phyloP scores from a whole-genome alignment of 1,140 invertebrate species.

The Macrosteles quadrilineatus region DNA sequence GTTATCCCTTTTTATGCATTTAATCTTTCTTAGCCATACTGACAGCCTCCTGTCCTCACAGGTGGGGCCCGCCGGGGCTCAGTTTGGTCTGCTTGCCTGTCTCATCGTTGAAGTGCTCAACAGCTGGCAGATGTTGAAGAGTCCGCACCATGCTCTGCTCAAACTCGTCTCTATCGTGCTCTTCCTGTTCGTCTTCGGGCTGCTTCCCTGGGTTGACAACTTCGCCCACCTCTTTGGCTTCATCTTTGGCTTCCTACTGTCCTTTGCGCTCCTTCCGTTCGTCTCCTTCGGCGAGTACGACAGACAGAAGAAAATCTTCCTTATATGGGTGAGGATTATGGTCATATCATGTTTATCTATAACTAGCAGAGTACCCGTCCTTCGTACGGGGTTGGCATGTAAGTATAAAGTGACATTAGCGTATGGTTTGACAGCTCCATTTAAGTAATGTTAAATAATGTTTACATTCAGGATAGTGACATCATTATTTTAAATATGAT shows the following conservation, averaged over 20 bases:
- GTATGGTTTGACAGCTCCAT: no score
- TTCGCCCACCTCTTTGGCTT: constrained; percentile 94
- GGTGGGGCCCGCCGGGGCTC: constrained; percentile 93
- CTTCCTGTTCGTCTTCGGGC: constrained; percentile 80
- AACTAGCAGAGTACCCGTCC: no score
- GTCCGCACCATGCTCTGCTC: constrained; percentile 72
- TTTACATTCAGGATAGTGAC: no score
- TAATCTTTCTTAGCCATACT: no score
- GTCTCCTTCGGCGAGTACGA: constrained; percentile 85
- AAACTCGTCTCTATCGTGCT: constrained; percentile 75
- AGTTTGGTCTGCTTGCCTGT: constrained; percentile 90
- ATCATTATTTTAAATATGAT: no score
- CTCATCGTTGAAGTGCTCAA: constrained; percentile 89
- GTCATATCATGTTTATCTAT: no score
- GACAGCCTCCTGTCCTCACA: no score
- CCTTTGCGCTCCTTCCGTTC: constrained; percentile 87
- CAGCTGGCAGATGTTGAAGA: constrained; percentile 80
- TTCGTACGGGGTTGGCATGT: no score
- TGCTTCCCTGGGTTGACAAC: constrained; percentile 96
- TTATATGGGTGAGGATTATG: constrained; percentile 69
- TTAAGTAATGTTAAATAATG: no score
- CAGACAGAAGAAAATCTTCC: constrained; percentile 72
- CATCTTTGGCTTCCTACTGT: constrained; percentile 87
- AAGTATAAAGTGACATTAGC: no score
- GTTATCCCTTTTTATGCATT: no score